Evolutionary conservation across 2,888 invertebrate species (phyloP), one percentile per base, ranked within the genome.

Genomic region (Thelaira solivaga): DNA sequence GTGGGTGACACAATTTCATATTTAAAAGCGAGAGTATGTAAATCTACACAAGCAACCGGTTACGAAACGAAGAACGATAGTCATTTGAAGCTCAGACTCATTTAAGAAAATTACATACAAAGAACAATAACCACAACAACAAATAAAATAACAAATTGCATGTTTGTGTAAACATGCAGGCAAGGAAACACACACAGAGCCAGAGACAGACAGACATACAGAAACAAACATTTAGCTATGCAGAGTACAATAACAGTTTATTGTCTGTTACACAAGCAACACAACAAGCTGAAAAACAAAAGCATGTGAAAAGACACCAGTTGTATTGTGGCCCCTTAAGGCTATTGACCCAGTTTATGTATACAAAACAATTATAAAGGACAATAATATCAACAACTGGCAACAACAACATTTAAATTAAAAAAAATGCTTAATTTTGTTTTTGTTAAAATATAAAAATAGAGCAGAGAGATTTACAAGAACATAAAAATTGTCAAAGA

Each of bases 321-420:
- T 72, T 67, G 72, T n/a, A n/a, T 57, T 68, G 62, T 59, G 62
- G 55, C 36, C 49, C 57, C 73, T 59, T 45, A 68, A 77, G 77
- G 77, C 77, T 77, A 64, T 77, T 77, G 77, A 73, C 77, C 77
- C 62, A 77, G 61, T 77, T 73, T 62, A 55, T 43, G 6, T 47
- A 34, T 49, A 67, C 62, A 67, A 73, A 77, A 77, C 73, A 73
- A 77, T 77, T 77, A 64, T 77, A 77, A 73, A 72, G 62, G 67
- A 67, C 67, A 67, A 16, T 61, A 61, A 29, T 34, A 26, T 18
- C 22, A 24, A 55, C 7, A 39, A 39, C 2, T 13, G 20, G 11
- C 47, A 65, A 31, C 39, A 49, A 51, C 29, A 45, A 31, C 7
- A 57, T 36, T 18, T 18, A 26, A 57, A 10, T 36, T 18, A 26